Percentiles rank a stretch among this genome's conserved stretches.
phyloP scores from a whole-genome alignment of 2,113 vertebrate species.

The Uropsilus gracilis region DNA sequence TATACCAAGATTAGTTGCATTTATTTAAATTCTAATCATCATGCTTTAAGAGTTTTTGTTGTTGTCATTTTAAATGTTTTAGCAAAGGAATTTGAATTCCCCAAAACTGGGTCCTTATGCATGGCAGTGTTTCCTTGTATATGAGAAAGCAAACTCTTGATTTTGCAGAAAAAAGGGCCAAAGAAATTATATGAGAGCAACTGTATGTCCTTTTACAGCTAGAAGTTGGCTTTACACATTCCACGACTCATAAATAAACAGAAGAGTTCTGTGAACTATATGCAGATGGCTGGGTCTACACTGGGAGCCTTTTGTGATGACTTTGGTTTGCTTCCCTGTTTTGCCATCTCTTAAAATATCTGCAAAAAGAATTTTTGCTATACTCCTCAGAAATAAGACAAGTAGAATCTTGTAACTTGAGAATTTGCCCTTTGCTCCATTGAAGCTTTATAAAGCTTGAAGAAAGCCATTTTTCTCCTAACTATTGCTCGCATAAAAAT shows the following conservation, averaged over 20 bases:
- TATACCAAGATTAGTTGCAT: neutral
- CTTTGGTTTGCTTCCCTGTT: slow-evolving; percentile 81
- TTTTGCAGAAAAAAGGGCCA: slow-evolving; percentile 43
- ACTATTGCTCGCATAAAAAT: slow-evolving; percentile 49
- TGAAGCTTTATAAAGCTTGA: slow-evolving; percentile 47
- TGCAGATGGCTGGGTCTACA: slow-evolving; percentile 80
- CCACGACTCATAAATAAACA: slow-evolving; percentile 82
- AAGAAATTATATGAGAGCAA: slow-evolving; percentile 78
- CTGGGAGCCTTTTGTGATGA: slow-evolving; percentile 83
- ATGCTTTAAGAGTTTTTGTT: slow-evolving; percentile 25
- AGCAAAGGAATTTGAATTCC: slow-evolving; percentile 3
- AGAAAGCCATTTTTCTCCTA: neutral
- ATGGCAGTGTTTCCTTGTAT: neutral
- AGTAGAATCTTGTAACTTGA: slow-evolving; percentile 79
- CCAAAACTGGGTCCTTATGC: neutral
- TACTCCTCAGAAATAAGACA: slow-evolving; percentile 78
- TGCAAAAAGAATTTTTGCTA: slow-evolving; percentile 71
- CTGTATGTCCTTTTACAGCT: slow-evolving; percentile 82
- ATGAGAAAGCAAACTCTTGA: slow-evolving; percentile 59
- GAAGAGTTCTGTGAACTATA: slow-evolving; percentile 84
- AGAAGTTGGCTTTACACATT: slow-evolving; percentile 84
- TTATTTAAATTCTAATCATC: slow-evolving; percentile 39
- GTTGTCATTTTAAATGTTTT: slow-evolving; percentile 57
- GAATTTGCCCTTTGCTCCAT: slow-evolving; percentile 74
- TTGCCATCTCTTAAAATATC: slow-evolving; percentile 82